A percentile compares a stretch with the other conserved stretches of the same genome.
phyloP scores from a whole-genome alignment of 2,888 invertebrate species.

The Cephalotes varians region DNA sequence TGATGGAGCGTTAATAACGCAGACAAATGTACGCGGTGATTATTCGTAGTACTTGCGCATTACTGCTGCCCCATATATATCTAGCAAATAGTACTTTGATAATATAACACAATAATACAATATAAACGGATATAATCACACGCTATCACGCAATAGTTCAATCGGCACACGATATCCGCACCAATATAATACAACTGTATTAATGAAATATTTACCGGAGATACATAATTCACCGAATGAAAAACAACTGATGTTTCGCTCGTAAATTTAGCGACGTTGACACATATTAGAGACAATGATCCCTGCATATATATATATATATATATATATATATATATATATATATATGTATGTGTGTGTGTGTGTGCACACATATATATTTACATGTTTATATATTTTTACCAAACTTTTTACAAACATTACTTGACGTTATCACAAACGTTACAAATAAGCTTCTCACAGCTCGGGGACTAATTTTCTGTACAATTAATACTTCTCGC shows the following conservation, averaged over 20 bases:
- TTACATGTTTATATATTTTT: not conserved
- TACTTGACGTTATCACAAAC: not conserved
- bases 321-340: not conserved
- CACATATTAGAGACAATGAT: not conserved
- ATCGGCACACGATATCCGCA: constrained; percentile 8
- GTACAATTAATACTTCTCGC: constrained; percentile 18
- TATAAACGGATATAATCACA: constrained; percentile 39
- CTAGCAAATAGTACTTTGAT: constrained; percentile 18
- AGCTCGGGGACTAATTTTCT: constrained; percentile 26
- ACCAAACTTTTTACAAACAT: not conserved
- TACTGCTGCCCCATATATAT: not conserved
- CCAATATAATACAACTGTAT: constrained; percentile 3
- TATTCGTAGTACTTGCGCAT: constrained; percentile 25
- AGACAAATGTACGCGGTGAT: not conserved
- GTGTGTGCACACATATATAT: not conserved
- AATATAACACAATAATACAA: constrained; percentile 26
- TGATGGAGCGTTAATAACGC: constrained; percentile 39
- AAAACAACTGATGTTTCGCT: not conserved
- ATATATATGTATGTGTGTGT: not conserved
- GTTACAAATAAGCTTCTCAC: not conserved
- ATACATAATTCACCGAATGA: constrained; percentile 1
- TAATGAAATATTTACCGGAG: constrained; percentile 34
- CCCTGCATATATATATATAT: not conserved
- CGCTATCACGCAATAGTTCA: constrained; percentile 23
- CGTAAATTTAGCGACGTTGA: not conserved